These are phyloP conservation scores for Hucho hucho DNA, from an alignment of 2,113 vertebrate genomes.

Conservation along the genomic window DNA sequence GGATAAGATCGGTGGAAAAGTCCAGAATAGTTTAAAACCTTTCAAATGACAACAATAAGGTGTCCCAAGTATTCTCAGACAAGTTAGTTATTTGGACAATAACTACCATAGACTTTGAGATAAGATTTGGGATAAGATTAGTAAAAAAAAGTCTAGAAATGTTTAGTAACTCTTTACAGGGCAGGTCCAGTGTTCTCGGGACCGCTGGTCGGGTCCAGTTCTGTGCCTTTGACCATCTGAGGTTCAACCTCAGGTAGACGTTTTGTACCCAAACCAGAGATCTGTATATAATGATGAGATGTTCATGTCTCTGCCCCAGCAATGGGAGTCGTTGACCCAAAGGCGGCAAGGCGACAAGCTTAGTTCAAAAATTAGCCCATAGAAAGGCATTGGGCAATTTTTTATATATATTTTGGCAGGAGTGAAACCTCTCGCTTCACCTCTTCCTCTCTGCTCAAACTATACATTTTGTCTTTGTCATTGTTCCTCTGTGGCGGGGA, in stretches of 20 bases:
- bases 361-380: too few relatives aligned
- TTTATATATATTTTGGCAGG: too few relatives aligned
- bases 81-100: not conserved
- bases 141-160: conserved; percentile 16
- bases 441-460: not conserved
- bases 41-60: not conserved
- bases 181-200: conserved; percentile 33
- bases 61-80: not conserved
- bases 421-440: too few relatives aligned
- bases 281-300: too few relatives aligned
- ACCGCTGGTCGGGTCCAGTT: conserved; percentile 41
- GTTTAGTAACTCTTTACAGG: conserved; percentile 25
- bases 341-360: too few relatives aligned
- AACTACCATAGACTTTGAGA: not conserved
- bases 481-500: conserved; percentile 30
- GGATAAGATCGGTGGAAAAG: too few relatives aligned
- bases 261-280: conserved; percentile 26
- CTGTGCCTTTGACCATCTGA: conserved; percentile 66
- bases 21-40: too few relatives aligned
- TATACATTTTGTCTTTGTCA: conserved; percentile 1
- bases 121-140: not conserved
- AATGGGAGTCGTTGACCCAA: too few relatives aligned
- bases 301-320: too few relatives aligned
- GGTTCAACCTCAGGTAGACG: conserved; percentile 45
- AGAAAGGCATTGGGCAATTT: too few relatives aligned